Conservation (phyloP, 2,888 invertebrate genomes). For the Drosophila formosana region DNA sequence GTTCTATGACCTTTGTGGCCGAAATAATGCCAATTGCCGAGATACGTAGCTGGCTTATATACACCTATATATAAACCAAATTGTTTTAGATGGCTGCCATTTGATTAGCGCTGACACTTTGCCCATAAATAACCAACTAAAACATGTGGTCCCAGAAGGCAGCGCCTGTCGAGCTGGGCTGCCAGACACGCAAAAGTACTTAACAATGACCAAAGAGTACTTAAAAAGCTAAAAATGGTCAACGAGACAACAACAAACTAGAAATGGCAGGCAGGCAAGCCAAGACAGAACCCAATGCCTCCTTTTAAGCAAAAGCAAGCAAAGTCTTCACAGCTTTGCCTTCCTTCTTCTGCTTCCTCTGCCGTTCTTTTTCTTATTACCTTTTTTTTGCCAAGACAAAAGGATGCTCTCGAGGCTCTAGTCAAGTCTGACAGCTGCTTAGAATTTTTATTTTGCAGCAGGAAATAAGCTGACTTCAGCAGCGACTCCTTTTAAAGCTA, state of each 20-base stretch:
- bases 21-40: conserved; percentile 52
- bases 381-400: conserved; percentile 65
- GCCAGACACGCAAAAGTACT: conserved; percentile 80
- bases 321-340: conserved; percentile 13
- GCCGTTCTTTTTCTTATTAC: conserved; percentile 20
- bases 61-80: conserved; percentile 47
- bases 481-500: conserved; percentile 77
- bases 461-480: conserved; percentile 68
- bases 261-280: conserved; percentile 59
- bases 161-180: conserved; percentile 54
- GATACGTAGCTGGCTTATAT: conserved; percentile 33
- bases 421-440: conserved; percentile 53
- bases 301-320: conserved; percentile 58
- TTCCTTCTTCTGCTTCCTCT: conserved; percentile 2
- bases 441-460: conserved; percentile 63
- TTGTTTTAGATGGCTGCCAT: conserved; percentile 77
- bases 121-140: conserved; percentile 84
- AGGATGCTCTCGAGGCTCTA: conserved; percentile 60
- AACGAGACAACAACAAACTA: conserved; percentile 69
- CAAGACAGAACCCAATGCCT: conserved; percentile 38
- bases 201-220: conserved; percentile 82
- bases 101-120: conserved; percentile 85
- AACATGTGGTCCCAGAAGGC: conserved; percentile 83
- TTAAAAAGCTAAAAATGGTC: conserved; percentile 79
- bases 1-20: conserved; percentile 64